phyloP scores from a whole-genome alignment of 2,113 vertebrate species.

The Chamaea fasciata region DNA sequence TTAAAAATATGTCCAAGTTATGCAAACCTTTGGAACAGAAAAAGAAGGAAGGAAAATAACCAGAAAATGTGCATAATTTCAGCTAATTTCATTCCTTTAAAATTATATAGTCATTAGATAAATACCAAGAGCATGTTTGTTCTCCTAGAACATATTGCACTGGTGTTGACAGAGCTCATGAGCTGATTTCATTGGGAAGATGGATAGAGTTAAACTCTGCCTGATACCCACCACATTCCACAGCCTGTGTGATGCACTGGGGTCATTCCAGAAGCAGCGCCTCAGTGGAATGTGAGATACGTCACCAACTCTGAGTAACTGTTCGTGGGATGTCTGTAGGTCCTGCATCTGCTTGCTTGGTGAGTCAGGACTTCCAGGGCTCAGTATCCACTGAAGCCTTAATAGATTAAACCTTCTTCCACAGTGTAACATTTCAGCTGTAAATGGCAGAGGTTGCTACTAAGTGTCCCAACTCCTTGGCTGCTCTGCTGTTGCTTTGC shows the following conservation, averaged over 20 bases:
- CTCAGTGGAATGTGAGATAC: neutral
- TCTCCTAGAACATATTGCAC: neutral
- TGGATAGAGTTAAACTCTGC: slow-evolving; percentile 30
- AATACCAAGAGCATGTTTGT: neutral
- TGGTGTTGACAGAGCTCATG: neutral
- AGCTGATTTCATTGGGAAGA: neutral
- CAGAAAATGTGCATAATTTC: neutral
- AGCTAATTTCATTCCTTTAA: neutral
- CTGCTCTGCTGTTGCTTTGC: neutral
- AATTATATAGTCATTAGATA: neutral
- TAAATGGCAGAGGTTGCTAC: neutral
- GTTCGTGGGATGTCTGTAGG: neutral
- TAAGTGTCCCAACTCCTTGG: neutral
- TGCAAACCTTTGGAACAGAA: neutral
- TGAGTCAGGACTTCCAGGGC: neutral
- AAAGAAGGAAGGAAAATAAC: neutral
- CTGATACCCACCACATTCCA: slow-evolving; percentile 34
- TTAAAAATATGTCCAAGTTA: neutral
- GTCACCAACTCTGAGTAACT: neutral
- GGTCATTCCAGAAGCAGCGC: neutral
- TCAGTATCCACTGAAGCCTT: neutral
- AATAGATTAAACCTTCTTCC: neutral
- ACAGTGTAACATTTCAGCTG: neutral
- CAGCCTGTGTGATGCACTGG: neutral
- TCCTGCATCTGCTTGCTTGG: neutral